Conservation (phyloP, 2,888 invertebrate species). For the Chymomyza procnemis region DNA sequence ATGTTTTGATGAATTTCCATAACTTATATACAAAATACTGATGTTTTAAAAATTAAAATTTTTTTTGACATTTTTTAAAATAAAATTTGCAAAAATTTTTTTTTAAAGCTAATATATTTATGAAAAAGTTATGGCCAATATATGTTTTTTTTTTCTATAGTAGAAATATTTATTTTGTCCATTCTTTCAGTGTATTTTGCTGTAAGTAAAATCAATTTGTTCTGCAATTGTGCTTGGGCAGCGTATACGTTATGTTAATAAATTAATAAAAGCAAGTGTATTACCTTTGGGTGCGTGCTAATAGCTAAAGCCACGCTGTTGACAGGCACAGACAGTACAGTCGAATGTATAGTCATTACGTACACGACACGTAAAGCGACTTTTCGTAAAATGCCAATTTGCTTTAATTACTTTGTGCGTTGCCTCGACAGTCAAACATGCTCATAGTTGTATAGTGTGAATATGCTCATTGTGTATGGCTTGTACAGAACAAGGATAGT, state of each 20-base stretch:
- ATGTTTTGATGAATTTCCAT: too few species aligned
- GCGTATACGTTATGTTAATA: slow-evolving; percentile 42
- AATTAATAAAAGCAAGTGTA: slow-evolving; percentile 41
- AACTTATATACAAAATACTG: too few species aligned
- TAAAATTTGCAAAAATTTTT: too few species aligned
- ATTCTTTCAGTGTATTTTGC: not conserved
- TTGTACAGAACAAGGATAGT: slow-evolving; percentile 33
- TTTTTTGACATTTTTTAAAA: too few species aligned
- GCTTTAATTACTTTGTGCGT: slow-evolving; percentile 59
- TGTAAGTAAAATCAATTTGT: not conserved
- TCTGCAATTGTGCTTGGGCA: not conserved
- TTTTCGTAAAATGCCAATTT: slow-evolving; percentile 71
- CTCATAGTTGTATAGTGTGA: slow-evolving; percentile 12
- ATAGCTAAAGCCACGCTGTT: slow-evolving; percentile 54
- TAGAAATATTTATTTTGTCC: not conserved
- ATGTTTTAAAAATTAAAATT: too few species aligned
- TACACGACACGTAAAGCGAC: slow-evolving; percentile 57
- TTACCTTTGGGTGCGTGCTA: slow-evolving; percentile 9
- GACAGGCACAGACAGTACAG: slow-evolving; percentile 24
- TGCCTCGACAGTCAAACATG: slow-evolving; percentile 49
- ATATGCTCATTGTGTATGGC: not conserved
- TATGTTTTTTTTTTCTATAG: too few species aligned
- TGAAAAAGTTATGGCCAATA: too few species aligned
- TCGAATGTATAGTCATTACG: slow-evolving; percentile 38
- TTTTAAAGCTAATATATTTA: too few species aligned